Evolutionary conservation across 2,113 vertebrate species (phyloP).

Genomic region (Phylloscopus whistleri): DNA sequence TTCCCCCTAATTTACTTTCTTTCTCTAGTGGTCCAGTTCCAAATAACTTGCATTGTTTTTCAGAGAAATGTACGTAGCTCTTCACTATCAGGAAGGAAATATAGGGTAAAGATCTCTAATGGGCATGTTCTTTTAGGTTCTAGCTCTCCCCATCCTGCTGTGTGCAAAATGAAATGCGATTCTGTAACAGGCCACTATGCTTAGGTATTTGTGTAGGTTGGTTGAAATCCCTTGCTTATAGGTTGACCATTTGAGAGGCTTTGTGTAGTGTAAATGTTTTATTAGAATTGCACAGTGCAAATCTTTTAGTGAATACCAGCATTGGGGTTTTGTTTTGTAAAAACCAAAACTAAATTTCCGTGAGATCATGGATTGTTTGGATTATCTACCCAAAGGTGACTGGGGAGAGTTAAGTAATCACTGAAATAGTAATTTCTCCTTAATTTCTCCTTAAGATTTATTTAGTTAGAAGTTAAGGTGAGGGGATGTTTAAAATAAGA

Average conservation of each 20-base stretch:
- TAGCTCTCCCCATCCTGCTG: not conserved
- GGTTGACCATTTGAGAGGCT: not conserved
- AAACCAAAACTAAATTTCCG: not conserved
- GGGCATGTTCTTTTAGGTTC: accelerated
- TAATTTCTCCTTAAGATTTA: not conserved
- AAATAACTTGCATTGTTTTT: not conserved
- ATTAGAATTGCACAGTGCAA: not conserved
- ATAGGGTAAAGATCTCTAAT: not conserved
- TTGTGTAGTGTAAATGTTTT: not conserved
- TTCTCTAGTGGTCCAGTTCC: not conserved
- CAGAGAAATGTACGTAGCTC: not conserved
- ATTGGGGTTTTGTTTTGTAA: not conserved
- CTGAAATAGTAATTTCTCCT: not conserved
- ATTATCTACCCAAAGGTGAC: not conserved
- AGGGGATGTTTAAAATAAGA: not conserved
- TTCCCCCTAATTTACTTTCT: not conserved
- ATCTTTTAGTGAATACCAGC: not conserved
- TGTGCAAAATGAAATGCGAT: accelerated
- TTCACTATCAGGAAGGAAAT: not conserved
- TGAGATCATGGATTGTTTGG: not conserved
- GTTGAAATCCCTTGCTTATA: not conserved
- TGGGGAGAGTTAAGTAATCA: not conserved
- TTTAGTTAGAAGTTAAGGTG: not conserved
- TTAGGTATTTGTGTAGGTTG: not conserved
- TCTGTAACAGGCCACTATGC: not conserved